Conservation (phyloP, 2,797 vertebrate genomes). For the Syngnathus acus region DNA sequence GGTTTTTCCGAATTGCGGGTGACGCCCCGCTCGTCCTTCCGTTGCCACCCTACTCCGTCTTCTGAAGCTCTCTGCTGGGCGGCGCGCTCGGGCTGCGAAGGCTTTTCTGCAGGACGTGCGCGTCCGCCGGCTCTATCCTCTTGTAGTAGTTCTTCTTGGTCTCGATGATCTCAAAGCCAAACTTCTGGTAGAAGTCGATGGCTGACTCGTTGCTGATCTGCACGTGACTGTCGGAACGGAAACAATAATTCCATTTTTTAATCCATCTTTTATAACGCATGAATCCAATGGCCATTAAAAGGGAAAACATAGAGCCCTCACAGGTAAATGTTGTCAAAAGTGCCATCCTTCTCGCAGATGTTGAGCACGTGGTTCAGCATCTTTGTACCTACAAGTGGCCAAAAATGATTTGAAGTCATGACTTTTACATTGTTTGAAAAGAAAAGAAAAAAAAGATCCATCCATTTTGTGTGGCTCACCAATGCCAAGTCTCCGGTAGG, state of each 20-base stretch:
- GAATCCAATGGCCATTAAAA: background rate
- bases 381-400: conserved; percentile 82
- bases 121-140: conserved; percentile 99
- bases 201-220: conserved; percentile 99
- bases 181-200: conserved; percentile 99
- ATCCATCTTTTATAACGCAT: background rate
- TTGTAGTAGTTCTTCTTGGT: conserved; percentile 99
- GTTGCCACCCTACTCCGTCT: conserved; percentile 78
- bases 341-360: conserved; percentile 99
- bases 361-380: conserved; percentile 99
- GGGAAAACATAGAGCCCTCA: conserved; percentile 66
- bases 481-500: conserved; percentile 98
- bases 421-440: background rate
- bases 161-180: conserved; percentile 98
- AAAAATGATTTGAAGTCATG: conserved; percentile 2
- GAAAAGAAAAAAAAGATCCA: background rate
- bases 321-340: conserved; percentile 99
- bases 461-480: conserved; percentile 56
- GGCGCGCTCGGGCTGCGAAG: conserved; percentile 85
- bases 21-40: background rate
- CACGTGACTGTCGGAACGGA: conserved; percentile 78
- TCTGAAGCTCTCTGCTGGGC: conserved; percentile 88
- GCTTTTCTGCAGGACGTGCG: conserved; percentile 98
- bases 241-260: background rate
- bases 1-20: conserved; percentile 41